These are phyloP conservation scores for Subacronicta megacephala DNA, from an alignment of 2,888 invertebrate species.

Conservation along the genomic window DNA sequence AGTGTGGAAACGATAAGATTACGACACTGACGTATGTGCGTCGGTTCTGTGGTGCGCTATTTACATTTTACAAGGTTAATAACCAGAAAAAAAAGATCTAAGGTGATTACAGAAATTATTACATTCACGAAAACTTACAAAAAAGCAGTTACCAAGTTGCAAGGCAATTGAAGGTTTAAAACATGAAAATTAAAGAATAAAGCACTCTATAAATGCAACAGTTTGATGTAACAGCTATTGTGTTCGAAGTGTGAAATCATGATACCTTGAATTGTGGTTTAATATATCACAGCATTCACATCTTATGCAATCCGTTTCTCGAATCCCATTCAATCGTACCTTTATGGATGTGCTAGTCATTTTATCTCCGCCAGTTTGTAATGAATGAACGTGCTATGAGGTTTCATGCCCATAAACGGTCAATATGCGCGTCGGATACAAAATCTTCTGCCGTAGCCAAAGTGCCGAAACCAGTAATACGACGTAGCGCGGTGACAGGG, in stretches of 20 bases:
- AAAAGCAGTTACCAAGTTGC: slow-evolving; percentile 16
- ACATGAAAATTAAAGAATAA: slow-evolving; percentile 32
- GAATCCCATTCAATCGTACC: slow-evolving; percentile 47
- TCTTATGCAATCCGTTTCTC: slow-evolving; percentile 44
- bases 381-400: slow-evolving; percentile 68
- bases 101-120: slow-evolving; percentile 10
- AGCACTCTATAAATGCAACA: slow-evolving; percentile 33
- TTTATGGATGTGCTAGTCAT: slow-evolving; percentile 48
- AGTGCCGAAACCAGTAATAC: slow-evolving; percentile 83
- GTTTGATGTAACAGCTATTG: slow-evolving; percentile 36
- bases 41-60: slow-evolving; percentile 48
- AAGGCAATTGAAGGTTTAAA: slow-evolving; percentile 17
- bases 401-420: slow-evolving; percentile 80
- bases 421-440: slow-evolving; percentile 72
- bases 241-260: slow-evolving; percentile 38
- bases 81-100: slow-evolving; percentile 11
- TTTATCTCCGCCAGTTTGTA: slow-evolving; percentile 56
- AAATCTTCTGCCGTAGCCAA: slow-evolving; percentile 74
- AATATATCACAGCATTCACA: slow-evolving; percentile 37
- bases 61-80: slow-evolving; percentile 48
- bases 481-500: slow-evolving; percentile 79
- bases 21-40: slow-evolving; percentile 25
- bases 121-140: slow-evolving; percentile 14
- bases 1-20: slow-evolving; percentile 70
- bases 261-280: slow-evolving; percentile 38